phyloP scores from a whole-genome alignment of 2,888 invertebrate species.

The Chirona hameri region DNA sequence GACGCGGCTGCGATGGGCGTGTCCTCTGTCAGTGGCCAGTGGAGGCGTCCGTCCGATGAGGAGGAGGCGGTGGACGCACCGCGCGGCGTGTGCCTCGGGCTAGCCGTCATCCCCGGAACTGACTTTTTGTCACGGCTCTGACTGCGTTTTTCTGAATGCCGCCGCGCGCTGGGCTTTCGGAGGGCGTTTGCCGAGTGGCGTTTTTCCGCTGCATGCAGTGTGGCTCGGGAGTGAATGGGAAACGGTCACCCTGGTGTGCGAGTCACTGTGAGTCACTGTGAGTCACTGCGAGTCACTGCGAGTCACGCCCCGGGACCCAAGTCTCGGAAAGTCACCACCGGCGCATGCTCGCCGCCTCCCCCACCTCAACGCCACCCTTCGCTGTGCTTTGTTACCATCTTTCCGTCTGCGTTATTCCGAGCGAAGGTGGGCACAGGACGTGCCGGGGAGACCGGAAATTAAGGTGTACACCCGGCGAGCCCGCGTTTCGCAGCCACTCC shows the following conservation, averaged over 20 bases:
- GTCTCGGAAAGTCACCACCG: not conserved
- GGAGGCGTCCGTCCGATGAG: not conserved
- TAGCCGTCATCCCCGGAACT: not conserved
- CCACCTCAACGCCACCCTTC: not conserved
- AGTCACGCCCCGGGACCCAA: not conserved
- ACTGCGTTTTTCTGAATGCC: not conserved
- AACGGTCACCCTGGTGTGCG: not conserved
- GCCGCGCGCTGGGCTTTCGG: not conserved
- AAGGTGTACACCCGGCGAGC: no score
- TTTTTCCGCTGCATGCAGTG: not conserved
- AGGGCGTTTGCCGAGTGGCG: not conserved
- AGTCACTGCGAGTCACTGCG: no score
- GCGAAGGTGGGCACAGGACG: not conserved
- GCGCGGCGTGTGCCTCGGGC: not conserved
- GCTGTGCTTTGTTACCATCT: not conserved
- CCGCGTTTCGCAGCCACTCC: no score
- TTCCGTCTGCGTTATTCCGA: not conserved
- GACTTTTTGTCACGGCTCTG: not conserved
- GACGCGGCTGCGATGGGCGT: not conserved
- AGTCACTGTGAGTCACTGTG: no score
- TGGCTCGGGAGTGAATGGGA: not conserved
- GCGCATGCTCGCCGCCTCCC: not conserved
- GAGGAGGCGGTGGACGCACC: not conserved
- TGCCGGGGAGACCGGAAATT: no score
- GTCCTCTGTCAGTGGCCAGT: not conserved